Evolutionary conservation across 37 sponge, comb jelly and placozoan species (phyloP), one percentile per base, ranked within the genome.

Genomic region (Theonella swinhoei): DNA sequence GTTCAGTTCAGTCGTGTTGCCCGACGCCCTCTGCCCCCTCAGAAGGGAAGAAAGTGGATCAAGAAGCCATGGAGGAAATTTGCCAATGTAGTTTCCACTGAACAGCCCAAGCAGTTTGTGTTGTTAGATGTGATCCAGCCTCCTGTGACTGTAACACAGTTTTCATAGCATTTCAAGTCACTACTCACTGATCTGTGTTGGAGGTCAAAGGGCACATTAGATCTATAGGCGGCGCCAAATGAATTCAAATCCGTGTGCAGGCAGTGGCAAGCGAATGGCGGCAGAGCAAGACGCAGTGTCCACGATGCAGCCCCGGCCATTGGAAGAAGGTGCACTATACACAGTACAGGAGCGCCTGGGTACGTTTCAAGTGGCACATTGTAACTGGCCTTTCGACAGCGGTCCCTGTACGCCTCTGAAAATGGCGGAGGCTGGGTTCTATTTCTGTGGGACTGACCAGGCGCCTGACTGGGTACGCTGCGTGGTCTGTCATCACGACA

Each of bases 371-470:
- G 79, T 32, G 0, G 28, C 70, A 4, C 77, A 88, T n/a, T 90
- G 86, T 7, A 76, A 79, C 36, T 93, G 94, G 94, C 90, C 94
- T 1, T 93, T 83, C 42, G 87, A 85, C n/a, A 26, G 28, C 17
- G 89, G 90, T 0, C 42, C 82, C 22, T 93, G 94, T 39, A 79
- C 87, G 0, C 72, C 87, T 25, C 62, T 82, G 25, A 86, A 89
- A 88, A 68, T 94, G 81, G 94, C 94, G 47, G 91, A 94, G 34
- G 94, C 94, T 35, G 94, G 94, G 1, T 94, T 94, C 78, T 90
- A 90, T 43, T 90, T 78, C 69, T 80, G 81, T 39, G 91, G 88
- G 4, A 79, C 80, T 17, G 64, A 62, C 0, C 23, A 40, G 34
- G 63, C 80, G 5, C 88, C 94, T 41, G 91, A 90, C 70, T 75